Base-by-base conservation (phyloP, 2,113 vertebrate species). In the Perca flavescens region DNA sequence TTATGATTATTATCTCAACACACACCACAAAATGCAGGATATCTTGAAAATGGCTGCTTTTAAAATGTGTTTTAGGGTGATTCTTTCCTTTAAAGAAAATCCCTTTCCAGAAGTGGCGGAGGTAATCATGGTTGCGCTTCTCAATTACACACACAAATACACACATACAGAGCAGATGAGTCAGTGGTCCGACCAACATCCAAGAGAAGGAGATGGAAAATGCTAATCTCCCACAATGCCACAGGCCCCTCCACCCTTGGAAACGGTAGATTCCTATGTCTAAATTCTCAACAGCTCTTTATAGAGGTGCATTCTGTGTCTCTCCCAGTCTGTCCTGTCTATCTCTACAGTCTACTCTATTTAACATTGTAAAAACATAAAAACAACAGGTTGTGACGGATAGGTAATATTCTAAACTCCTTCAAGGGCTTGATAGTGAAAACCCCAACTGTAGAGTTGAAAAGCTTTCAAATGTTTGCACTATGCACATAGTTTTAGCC, bases 111-210 rank as follows among this genome's bases (percentile, higher is more conserved):
- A 57, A 52, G 25, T 56, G 16, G 15, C 1, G 0, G 34, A 21
- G 25, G 79, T 54, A 22, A 34, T 74, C 47, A 11, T 49, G 12
- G 13, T 16, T 28, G 49, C 36, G 19, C 49, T 14, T 63, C 36
- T 13, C 40, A 63, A 56, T 56, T 50, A 80, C 61, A 67, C 62
- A 74, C 25, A 74, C 28, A 52, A 22, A 60, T 3, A 50, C 67
- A 84, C 22, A 54, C 58, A 80, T 13, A 57, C 58, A 71, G 47
- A 75, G 25, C 15, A 40, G 61, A 82, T 70, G 82, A 81, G 80
- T 86, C 82, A 82, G 74, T 70, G 61, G 65, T 75, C 46, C 28
- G 2, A 70, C 21, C 65, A 36, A 61, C 21, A 61, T 70, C 71
- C 58, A 53, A 62, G 34, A 66, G 31, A 50, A 72, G 67, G 22